Conservation (phyloP, 2,113 vertebrate genomes). For the Trematomus loennbergii region DNA sequence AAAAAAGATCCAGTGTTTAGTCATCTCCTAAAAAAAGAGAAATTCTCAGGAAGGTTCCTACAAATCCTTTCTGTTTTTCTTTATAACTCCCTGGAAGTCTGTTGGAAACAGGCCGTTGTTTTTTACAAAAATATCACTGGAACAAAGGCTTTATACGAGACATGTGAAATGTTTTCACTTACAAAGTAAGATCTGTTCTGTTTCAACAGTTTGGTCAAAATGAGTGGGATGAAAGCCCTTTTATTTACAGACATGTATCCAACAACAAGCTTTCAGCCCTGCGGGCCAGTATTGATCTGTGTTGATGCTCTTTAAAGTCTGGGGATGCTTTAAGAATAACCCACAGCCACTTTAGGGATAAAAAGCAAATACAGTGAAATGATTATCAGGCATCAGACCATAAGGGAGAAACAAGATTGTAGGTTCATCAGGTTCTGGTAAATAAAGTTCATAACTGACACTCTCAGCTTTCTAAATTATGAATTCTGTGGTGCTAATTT, state of each 20-base stretch:
- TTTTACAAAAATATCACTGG: background rate
- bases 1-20: background rate
- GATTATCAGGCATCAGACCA: conserved; percentile 14
- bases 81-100: background rate
- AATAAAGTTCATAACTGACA: conserved; percentile 8
- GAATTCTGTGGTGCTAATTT: conserved; percentile 3
- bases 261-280: conserved; percentile 41
- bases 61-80: background rate
- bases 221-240: conserved; percentile 27
- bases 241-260: conserved; percentile 21
- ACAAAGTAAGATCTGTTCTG: conserved; percentile 7
- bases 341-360: conserved; percentile 2
- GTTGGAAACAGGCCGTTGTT: background rate
- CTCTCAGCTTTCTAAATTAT: background rate
- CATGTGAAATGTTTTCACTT: background rate
- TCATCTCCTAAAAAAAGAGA: conserved; percentile 19
- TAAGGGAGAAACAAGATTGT: conserved; percentile 1
- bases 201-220: background rate
- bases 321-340: conserved; percentile 60
- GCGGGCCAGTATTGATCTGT: conserved; percentile 52
- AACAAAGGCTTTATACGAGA: background rate
- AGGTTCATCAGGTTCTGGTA: conserved; percentile 14
- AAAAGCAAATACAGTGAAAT: conserved; percentile 36
- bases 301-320: conserved; percentile 34
- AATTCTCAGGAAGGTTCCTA: conserved; percentile 10